These are phyloP conservation scores for Halictus ligatus DNA, from an alignment of 2,888 invertebrate genomes.

Conservation along the genomic window DNA sequence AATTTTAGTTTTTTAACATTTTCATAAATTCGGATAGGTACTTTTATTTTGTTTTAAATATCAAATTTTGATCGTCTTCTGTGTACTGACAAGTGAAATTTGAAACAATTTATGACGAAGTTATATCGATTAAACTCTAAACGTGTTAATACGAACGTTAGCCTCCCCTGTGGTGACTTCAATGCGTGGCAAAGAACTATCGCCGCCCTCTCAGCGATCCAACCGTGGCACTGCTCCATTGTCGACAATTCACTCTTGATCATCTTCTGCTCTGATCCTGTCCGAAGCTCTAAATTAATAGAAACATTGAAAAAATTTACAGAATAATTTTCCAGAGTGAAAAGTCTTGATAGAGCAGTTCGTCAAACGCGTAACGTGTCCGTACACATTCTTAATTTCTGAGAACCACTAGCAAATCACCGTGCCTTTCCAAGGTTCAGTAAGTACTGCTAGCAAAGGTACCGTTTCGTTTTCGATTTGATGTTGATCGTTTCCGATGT, in stretches of 20 bases:
- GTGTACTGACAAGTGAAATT: neutral
- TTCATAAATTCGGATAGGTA: neutral
- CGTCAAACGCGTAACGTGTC: neutral
- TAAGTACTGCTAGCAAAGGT: conserved; percentile 59
- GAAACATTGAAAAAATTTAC: neutral
- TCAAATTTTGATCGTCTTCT: neutral
- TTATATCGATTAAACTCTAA: neutral
- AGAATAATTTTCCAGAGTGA: conserved; percentile 14
- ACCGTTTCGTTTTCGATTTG: conserved; percentile 47
- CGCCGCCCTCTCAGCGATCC: conserved; percentile 1
- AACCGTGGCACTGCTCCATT: conserved; percentile 42
- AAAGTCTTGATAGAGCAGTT: conserved; percentile 36
- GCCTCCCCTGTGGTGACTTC: neutral
- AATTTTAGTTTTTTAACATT: neutral
- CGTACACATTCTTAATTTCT: conserved; percentile 40
- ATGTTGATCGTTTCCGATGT: conserved; percentile 19
- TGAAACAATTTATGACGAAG: neutral
- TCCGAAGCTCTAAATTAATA: too few relatives aligned
- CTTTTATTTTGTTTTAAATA: neutral
- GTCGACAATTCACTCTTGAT: neutral
- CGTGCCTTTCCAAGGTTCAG: conserved; percentile 55
- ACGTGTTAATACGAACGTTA: neutral
- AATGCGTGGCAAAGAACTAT: neutral
- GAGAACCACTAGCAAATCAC: conserved; percentile 54
- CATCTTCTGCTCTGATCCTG: neutral